These are phyloP conservation scores for Scelioninae gen. 1 DNA, from an alignment of 2,888 invertebrate genomes.

Conservation along the genomic window DNA sequence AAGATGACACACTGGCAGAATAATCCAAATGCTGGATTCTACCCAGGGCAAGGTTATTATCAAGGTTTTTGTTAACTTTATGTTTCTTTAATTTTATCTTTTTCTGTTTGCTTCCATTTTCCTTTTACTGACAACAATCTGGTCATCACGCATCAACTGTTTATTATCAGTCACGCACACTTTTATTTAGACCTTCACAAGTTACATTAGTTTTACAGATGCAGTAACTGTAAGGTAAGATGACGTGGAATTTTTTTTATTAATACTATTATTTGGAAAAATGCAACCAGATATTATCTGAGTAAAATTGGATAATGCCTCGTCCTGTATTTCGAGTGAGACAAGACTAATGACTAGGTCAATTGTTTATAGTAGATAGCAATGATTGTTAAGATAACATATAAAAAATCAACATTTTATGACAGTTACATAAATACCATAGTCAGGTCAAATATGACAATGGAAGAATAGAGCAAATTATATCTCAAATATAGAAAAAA, in stretches of 20 bases:
- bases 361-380: too few species aligned
- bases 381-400: too few species aligned
- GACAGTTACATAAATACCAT: too few species aligned
- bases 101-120: neutral
- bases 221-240: conserved; percentile 4
- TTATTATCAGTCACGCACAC: neutral
- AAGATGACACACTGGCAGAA: conserved; percentile 83
- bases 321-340: too few species aligned
- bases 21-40: conserved; percentile 80
- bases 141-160: neutral
- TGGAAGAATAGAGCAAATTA: too few species aligned
- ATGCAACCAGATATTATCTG: too few species aligned
- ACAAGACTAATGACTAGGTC: too few species aligned
- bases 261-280: too few species aligned
- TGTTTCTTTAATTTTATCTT: conserved; percentile 3
- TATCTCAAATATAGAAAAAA: too few species aligned
- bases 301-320: too few species aligned
- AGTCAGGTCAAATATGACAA: too few species aligned
- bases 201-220: conserved; percentile 8
- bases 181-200: neutral
- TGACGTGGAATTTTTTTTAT: neutral
- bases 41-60: conserved; percentile 78
- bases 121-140: neutral
- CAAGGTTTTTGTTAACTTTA: conserved; percentile 78
- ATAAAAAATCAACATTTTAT: too few species aligned